Evolutionary conservation across 2,797 vertebrate species (phyloP).

Genomic region (Chelidonichthys spinosus): DNA sequence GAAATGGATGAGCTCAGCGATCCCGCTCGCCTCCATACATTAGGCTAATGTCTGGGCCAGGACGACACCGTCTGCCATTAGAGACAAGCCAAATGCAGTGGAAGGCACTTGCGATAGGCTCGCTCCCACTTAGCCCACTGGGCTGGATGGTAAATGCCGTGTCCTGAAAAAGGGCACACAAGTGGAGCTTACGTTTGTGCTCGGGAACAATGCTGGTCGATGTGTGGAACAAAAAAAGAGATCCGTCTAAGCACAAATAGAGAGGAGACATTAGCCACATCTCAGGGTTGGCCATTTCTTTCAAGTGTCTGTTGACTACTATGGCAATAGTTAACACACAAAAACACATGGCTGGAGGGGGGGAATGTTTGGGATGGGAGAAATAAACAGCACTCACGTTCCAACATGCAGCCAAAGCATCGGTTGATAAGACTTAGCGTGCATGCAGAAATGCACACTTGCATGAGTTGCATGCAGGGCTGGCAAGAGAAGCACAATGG

Average conservation of each 20-base stretch:
- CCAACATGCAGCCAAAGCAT: constrained; percentile 29
- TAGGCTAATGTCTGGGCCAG: constrained; percentile 75
- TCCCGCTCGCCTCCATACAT: constrained; percentile 75
- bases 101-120: constrained; percentile 65
- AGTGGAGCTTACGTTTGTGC: constrained; percentile 21
- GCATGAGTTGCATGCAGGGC: constrained; percentile 39
- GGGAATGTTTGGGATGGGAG: constrained; percentile 25
- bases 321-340: constrained; percentile 36
- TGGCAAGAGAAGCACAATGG: constrained; percentile 65
- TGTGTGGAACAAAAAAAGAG: constrained; percentile 24
- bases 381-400: constrained; percentile 52
- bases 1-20: constrained; percentile 80
- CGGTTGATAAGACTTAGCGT: neutral
- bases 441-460: constrained; percentile 44
- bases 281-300: constrained; percentile 39
- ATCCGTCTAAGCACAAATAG: constrained; percentile 19
- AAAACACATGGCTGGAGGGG: constrained; percentile 34
- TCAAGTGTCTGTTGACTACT: constrained; percentile 53
- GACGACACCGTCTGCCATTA: constrained; percentile 73
- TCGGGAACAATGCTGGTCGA: constrained; percentile 9
- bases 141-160: constrained; percentile 58
- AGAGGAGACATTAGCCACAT: constrained; percentile 12
- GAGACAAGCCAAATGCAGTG: constrained; percentile 79
- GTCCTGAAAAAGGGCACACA: constrained; percentile 47
- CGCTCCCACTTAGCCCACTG: constrained; percentile 43